Evolutionary conservation across 2,888 invertebrate genomes (phyloP), one percentile per base, ranked within the genome.

Genomic region (Polydrusus cervinus): DNA sequence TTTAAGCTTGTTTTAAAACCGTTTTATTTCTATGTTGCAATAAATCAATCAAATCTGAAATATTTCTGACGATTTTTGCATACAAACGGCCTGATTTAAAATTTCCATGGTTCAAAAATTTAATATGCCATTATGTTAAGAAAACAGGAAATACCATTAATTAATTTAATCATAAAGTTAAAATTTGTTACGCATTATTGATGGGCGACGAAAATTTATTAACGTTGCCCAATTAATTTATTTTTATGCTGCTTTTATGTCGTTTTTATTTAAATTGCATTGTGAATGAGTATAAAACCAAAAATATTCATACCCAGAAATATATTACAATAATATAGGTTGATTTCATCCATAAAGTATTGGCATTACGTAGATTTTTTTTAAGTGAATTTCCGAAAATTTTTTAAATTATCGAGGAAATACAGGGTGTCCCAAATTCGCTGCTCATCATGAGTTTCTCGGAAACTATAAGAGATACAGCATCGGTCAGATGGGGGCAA

Each of bases 61-160:
- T n/a, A n/a, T n/a, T n/a, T n/a, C n/a, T n/a, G 38, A 16, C 18
- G 40, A 60, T 40, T 60, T 34, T 14, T 16, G 57, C 57, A 60
- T 60, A 60, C 57, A 60, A 60, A 60, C 38, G 38, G 16, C 57
- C 38, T 38, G 25, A 60, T 60, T 60, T 60, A 40, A 14, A 60
- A 38, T 38, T 38, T 38, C 57, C 57, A 60, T 60, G 38, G 38
- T 60, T 16, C 13, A 7, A 11, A 3, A 60, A 38, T 38, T 60
- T 60, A 38, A 60, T 38, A 60, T 60, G 38, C 57, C 57, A 11
- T 38, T 38, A 55, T 34, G 14, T 60, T 38, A 38, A 60, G 57
- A 60, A 60, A 60, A 60, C 57, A 60, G 57, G 57, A 60, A 60
- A 60, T 60, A 38, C 57, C 57, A 16, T 60, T 60, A 60, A 60